phyloP scores from a whole-genome alignment of 1,140 invertebrate genomes.

The Parasteatoda tepidariorum region DNA sequence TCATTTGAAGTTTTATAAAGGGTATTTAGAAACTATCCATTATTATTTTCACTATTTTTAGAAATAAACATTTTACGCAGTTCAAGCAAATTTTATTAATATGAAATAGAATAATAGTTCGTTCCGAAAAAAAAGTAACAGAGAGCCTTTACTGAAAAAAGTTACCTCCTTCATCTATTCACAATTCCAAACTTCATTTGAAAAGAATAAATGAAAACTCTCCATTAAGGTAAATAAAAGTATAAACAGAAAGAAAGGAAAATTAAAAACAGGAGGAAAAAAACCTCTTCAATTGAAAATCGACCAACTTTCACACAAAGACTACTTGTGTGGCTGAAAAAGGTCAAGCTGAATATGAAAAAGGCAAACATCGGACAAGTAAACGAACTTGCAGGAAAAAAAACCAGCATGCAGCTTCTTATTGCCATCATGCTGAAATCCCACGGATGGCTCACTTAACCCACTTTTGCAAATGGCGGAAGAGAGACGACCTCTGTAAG shows the following conservation, averaged over 20 bases:
- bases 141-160: no score
- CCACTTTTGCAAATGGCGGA: constrained; percentile 18
- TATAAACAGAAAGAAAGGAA: background rate
- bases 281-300: background rate
- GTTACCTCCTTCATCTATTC: no score
- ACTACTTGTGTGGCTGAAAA: background rate
- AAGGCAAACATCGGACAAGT: constrained; percentile 16
- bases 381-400: constrained; percentile 1
- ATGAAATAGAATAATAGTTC: no score
- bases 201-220: background rate
- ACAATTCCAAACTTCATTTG: no score
- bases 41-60: no score
- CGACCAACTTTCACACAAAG: constrained; percentile 39
- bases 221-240: background rate
- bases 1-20: no score
- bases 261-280: background rate
- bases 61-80: no score
- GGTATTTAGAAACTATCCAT: no score
- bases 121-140: no score
- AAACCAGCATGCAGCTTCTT: background rate
- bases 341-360: constrained; percentile 23
- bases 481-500: background rate
- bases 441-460: constrained; percentile 30
- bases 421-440: constrained; percentile 40
- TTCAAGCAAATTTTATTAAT: no score